phyloP scores from a whole-genome alignment of 2,113 vertebrate genomes.

The Brienomyrus brachyistius region DNA sequence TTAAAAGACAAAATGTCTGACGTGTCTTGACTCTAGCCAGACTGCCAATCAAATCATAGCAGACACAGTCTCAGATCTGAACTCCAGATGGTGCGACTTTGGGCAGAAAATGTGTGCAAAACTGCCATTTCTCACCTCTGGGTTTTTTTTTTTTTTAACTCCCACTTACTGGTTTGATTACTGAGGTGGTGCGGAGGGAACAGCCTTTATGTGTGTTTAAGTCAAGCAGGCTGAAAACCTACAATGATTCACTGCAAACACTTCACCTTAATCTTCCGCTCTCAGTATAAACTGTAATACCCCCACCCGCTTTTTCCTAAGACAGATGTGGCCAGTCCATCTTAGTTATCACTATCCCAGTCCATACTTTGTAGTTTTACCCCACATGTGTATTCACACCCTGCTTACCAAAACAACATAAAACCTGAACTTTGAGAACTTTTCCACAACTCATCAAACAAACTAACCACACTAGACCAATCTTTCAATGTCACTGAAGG shows the following conservation, averaged over 20 bases:
- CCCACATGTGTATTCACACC: neutral
- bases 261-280: neutral
- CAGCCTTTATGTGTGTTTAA: neutral
- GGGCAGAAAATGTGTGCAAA: neutral
- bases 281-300: neutral
- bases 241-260: neutral
- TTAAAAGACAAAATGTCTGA: neutral
- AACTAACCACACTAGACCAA: neutral
- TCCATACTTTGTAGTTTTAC: neutral
- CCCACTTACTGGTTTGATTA: neutral
- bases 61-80: neutral
- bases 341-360: neutral
- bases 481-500: neutral
- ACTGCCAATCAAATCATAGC: neutral
- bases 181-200: too few species aligned
- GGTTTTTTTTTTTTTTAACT: neutral
- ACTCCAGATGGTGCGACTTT: neutral
- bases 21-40: neutral
- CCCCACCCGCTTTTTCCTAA: neutral
- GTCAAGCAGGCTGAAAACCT: neutral
- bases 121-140: neutral
- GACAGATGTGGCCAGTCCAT: neutral
- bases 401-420: neutral
- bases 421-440: neutral
- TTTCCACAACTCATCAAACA: neutral